These are phyloP conservation scores for Caenorhabditis doughertyi DNA, from an alignment of 2,888 invertebrate species.

Conservation along the genomic window DNA sequence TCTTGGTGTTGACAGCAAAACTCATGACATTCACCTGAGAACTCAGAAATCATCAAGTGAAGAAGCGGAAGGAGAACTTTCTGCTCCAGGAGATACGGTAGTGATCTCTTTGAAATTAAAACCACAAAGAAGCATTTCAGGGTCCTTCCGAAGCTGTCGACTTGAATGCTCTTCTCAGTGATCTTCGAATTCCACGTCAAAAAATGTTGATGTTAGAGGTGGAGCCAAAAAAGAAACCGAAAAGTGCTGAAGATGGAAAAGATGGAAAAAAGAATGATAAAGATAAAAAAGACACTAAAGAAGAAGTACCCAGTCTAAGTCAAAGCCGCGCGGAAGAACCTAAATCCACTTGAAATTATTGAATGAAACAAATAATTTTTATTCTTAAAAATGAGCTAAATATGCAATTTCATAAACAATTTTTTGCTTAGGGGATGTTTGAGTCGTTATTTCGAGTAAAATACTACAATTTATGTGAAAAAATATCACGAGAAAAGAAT, in stretches of 20 bases:
- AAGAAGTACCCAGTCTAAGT: slow-evolving; percentile 19
- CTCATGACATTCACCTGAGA: slow-evolving; percentile 23
- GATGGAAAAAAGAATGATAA: slow-evolving; percentile 14
- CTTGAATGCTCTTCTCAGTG: slow-evolving; percentile 18
- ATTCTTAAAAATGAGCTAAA: neutral
- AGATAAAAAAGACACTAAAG: neutral
- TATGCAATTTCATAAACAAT: no score
- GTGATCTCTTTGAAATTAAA: neutral
- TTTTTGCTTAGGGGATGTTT: no score
- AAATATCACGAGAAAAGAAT: no score
- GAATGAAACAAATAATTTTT: neutral
- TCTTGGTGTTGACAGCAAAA: slow-evolving; percentile 1
- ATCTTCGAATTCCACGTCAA: slow-evolving; percentile 33
- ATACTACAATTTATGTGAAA: no score
- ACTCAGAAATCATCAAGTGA: slow-evolving; percentile 49
- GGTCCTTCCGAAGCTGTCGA: slow-evolving; percentile 1
- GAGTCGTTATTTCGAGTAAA: no score
- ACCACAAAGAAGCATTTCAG: neutral
- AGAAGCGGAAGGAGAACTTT: slow-evolving; percentile 18
- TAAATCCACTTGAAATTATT: neutral
- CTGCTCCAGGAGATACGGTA: slow-evolving; percentile 4
- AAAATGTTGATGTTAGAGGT: slow-evolving; percentile 38
- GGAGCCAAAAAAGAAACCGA: slow-evolving; percentile 9
- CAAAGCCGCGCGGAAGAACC: slow-evolving; percentile 26
- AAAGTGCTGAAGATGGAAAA: slow-evolving; percentile 15